phyloP scores from a whole-genome alignment of 2,888 invertebrate genomes.

The Seira musarum region DNA sequence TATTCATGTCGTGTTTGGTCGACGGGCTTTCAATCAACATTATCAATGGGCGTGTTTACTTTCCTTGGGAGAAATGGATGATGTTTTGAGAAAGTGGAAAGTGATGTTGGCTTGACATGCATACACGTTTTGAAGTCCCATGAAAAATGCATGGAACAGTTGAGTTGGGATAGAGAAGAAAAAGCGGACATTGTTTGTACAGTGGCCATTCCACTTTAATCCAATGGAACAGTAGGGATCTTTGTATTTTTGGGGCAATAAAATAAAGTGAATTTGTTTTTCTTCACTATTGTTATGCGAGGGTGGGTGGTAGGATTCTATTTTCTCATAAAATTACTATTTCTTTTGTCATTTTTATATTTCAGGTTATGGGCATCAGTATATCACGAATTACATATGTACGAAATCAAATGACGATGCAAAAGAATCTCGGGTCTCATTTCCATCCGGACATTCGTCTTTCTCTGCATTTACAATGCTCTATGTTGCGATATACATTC shows the following conservation, averaged over 20 bases:
- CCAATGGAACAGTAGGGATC: no score
- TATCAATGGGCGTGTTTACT: background rate
- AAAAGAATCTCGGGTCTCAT: constrained; percentile 78
- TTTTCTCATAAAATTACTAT: no score
- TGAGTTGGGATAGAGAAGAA: background rate
- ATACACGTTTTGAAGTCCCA: background rate
- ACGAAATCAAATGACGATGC: constrained; percentile 64
- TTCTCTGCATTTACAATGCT: constrained; percentile 79
- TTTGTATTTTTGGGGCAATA: constrained; percentile 33
- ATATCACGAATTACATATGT: constrained; percentile 71
- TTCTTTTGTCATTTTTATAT: constrained; percentile 22
- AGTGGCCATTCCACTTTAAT: no score
- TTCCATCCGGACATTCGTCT: constrained; percentile 93
- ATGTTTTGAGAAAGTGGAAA: constrained; percentile 18
- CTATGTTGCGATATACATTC: constrained; percentile 68
- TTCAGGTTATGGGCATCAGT: constrained; percentile 66
- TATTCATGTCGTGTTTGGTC: no score
- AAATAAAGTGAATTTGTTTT: constrained; percentile 19
- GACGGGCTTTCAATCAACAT: no score
- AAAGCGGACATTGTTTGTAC: background rate
- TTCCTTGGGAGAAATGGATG: background rate
- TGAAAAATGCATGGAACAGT: background rate
- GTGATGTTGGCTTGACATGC: constrained; percentile 38
- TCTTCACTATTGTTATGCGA: no score
- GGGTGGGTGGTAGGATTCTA: no score